Percentiles rank a stretch among this genome's conserved stretches.
Conservation (phyloP, 2,113 vertebrate species). For the Misgurnus mizolepis region DNA sequence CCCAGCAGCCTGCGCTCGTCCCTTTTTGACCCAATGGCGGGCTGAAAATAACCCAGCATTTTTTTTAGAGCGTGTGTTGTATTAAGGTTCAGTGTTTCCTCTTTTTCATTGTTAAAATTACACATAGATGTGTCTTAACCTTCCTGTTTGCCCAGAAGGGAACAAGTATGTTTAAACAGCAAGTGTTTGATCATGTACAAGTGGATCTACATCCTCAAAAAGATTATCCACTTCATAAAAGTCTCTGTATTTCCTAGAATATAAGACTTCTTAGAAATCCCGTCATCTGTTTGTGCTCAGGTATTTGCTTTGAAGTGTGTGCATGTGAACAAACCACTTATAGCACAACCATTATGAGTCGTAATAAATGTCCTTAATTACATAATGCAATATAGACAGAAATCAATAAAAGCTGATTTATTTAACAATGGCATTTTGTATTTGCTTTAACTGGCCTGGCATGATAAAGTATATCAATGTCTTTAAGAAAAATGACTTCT, state of each 20-base stretch:
- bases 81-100: not conserved
- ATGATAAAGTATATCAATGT: too few species aligned
- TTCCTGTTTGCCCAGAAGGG: not conserved
- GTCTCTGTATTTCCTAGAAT: not conserved
- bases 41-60: too few species aligned
- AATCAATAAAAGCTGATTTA: not conserved
- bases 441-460: too few species aligned
- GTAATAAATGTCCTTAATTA: not conserved
- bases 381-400: slow-evolving; percentile 2
- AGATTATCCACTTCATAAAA: not conserved
- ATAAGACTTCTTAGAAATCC: slow-evolving; percentile 19
- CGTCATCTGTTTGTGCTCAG: not conserved
- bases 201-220: not conserved
- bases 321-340: slow-evolving; percentile 27
- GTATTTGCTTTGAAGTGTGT: not conserved
- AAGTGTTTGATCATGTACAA: not conserved
- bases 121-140: not conserved
- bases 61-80: too few species aligned
- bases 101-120: slow-evolving; percentile 22
- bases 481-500: too few species aligned
- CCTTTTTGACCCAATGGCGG: too few species aligned
- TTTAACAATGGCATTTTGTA: not conserved
- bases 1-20: too few species aligned
- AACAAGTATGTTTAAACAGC: not conserved
- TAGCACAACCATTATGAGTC: slow-evolving; percentile 16